Evolutionary conservation across 1,140 invertebrate species (phyloP), one percentile per base, ranked within the genome.

Genomic region (Druon quercuslanigerum): DNA sequence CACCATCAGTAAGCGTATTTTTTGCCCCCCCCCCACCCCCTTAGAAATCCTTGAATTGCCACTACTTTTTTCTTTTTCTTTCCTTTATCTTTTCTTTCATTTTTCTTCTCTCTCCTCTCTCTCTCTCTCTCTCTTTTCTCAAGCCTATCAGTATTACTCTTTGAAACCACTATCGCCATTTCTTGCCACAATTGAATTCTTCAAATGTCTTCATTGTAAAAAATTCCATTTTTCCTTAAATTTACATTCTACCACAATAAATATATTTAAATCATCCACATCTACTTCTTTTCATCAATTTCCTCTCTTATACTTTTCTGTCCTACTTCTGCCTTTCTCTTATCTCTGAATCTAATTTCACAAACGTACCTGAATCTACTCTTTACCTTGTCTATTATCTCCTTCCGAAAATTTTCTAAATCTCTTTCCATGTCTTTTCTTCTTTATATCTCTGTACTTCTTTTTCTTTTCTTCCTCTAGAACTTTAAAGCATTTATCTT

Each of bases 101-200:
- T 50, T 12, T 51, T 50, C 17, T 73, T 46, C 75, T 75, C 60
- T 75, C 19, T 79, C n/a, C 71, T 14, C 33, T 72, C 25, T 78
- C 54, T 60, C 16, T 52, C 17, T 72, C 19, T 73, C 50, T 40
- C 74, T 52, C 77, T 20, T 40, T 79, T 71, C 76, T 57, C 72
- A 70, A 86, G 85, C 85, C 85, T 82, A 81, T 76, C 87, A 88
- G 87, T 88, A 88, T 88, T 88, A 87, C 51, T 50, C 73, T 76
- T 70, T 84, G 70, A 74, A 83, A 82, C 82, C 80, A 82, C 50
- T 72, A 78, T 71, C 25, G 73, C 78, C 73, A 46, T 50, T 75
- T 77, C 72, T 84, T 81, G 75, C 77, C 70, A 51, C 51, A 20
- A 11, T 70, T 52, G 73, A 25, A 57, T 75, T 75, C 66, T 46